Conservation (phyloP, 2,113 vertebrate species). For the Sylvietta virens region DNA sequence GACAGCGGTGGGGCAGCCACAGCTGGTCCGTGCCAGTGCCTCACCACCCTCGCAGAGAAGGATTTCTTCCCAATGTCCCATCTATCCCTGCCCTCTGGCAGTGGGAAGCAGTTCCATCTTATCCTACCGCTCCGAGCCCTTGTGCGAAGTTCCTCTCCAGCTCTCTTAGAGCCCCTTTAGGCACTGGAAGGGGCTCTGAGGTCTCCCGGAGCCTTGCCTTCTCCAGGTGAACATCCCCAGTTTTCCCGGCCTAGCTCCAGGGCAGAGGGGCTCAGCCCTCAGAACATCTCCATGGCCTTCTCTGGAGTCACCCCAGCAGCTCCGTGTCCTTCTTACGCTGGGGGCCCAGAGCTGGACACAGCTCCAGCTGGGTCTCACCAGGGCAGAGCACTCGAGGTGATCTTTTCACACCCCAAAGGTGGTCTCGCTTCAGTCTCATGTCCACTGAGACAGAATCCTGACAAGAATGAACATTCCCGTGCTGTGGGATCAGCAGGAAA, state of each 20-base stretch:
- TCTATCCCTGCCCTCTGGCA: neutral
- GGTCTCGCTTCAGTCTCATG: accelerated
- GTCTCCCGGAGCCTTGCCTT: no score
- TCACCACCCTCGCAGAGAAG: no score
- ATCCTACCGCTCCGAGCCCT: no score
- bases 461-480: accelerated
- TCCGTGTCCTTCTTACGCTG: accelerated
- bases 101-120: no score
- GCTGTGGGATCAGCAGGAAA: accelerated
- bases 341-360: neutral
- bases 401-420: neutral
- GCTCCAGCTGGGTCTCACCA: neutral
- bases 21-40: neutral
- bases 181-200: neutral
- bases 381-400: neutral
- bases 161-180: neutral
- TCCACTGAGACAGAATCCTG: accelerated
- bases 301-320: neutral
- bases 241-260: neutral
- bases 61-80: neutral
- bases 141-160: neutral
- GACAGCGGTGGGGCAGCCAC: accelerated
- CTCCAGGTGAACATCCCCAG: neutral
- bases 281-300: neutral
- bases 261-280: neutral